Evolutionary conservation across 2,113 vertebrate species (phyloP), one percentile per base, ranked within the genome.

Genomic region (Xiphias gladius): DNA sequence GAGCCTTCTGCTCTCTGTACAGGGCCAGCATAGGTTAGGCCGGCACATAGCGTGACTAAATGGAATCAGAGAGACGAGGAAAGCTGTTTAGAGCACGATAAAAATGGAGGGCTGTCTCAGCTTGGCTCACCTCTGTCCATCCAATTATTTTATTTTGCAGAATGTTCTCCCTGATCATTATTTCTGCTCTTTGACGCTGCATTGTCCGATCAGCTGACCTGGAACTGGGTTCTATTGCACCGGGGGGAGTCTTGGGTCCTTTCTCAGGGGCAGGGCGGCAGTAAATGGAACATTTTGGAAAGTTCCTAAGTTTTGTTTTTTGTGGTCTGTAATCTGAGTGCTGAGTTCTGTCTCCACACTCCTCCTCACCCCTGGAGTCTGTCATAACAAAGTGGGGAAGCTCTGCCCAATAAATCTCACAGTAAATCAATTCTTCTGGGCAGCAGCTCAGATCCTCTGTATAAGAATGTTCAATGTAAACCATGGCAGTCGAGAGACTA

Each of bases 41-140:
- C 90, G 62, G 82, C 89, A 86, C 93, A 91, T 92, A 80, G 93
- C 92, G 89, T 93, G 92, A 94, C 92, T 91, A 88, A 89, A 87
- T 62, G 79, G 87, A 94, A 91, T 92, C 89, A 88, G 89, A 90
- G 73, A 87, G 80, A 86, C 50, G 81, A 81, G 85, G 74, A 83
- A 90, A 91, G 87, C 90, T 91, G 90, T 87, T 87, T 76, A 80
- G 87, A 87, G 80, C 73, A 73, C 74, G 84, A 93, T 85, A 79
- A 86, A 88, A 84, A 81, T 8, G 22, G 26, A 85, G 55, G 64
- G 80, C 55, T 54, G 76, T 64, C 66, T 82, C 24, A 24, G 76
- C 54, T 79, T 52, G 83, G 79, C 69, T 55, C 30, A 12, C 39
- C 52, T 82, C 37, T 48, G 66, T 85, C 50, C 30, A 63, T 82